Evolutionary conservation across 2,797 vertebrate species (phyloP).

Genomic region (Hippopotamyrus pictus): DNA sequence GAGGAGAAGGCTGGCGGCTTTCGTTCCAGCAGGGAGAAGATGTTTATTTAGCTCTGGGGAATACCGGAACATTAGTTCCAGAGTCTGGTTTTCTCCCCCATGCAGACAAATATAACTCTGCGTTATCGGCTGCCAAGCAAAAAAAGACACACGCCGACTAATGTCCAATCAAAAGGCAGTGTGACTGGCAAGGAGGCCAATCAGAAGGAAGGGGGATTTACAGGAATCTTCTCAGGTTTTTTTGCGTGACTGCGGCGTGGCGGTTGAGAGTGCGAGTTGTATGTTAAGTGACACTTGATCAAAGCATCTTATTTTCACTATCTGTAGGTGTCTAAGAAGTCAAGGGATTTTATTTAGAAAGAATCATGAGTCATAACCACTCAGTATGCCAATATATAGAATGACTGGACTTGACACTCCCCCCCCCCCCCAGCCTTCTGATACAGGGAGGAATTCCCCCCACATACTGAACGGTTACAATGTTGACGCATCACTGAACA

Average conservation of each 20-base stretch:
- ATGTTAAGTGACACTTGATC: background rate
- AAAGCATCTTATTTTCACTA: background rate
- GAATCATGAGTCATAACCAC: background rate
- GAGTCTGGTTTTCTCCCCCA: background rate
- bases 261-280: background rate
- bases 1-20: background rate
- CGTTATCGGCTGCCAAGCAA: background rate
- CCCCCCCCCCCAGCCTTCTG: background rate
- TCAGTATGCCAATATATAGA: background rate
- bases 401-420: background rate
- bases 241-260: background rate
- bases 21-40: background rate
- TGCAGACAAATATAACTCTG: background rate
- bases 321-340: background rate
- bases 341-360: constrained; percentile 8
- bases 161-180: background rate
- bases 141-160: background rate
- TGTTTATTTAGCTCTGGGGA: constrained; percentile 1
- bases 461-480: background rate
- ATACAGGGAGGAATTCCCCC: background rate
- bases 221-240: background rate
- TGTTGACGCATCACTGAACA: background rate
- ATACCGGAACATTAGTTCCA: background rate
- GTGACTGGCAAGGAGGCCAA: background rate
- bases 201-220: background rate